Evolutionary conservation across 1,140 invertebrate species (phyloP), one percentile per base, ranked within the genome.

Genomic region (Penaeus chinensis): DNA sequence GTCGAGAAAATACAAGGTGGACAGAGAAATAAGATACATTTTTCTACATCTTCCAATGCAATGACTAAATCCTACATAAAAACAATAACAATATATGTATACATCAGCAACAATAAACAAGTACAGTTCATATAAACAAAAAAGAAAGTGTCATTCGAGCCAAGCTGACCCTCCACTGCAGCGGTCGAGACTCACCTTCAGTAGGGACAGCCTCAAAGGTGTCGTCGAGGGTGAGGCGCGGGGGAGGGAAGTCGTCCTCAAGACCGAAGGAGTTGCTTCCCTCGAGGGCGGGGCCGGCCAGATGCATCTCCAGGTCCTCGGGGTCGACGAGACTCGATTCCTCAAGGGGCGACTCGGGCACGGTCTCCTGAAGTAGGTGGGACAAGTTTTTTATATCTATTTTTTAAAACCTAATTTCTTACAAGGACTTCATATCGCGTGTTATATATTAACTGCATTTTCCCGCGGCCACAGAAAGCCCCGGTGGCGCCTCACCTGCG

Each of bases 151-250:
- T 27, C 32, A 10, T 63, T 65, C 24, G 42, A 63, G 0, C 19
- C 22, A 24, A 82, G 42, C 27, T 54, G 54, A 54, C 54, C 54
- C 54, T 54, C 54, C 54, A 54, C 19, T 27, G 19, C 11, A 22
- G 47, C 20, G 60, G 32, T 62, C 60, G 16, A n/a, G 8, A 19
- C 62, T 63, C 66, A 87, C 86, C 86, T 87, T 87, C 80, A 24
- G 86, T 87, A 42, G 86, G 86, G 61, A 87, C 81, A 32, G 86
- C 80, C 24, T 87, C 86, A 60, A 87, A 87, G 20, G 86, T 82
- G 81, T 87, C 86, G 54, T 87, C 86, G 19, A 87, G 86, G 81
- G 81, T 87, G 22, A 87, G 86, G 19, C 86, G 65, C 7, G 86
- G 81, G 0, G 80, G 81, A 79, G 37, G 22, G 77, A 62, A 47